A percentile compares a stretch with the other conserved stretches of the same genome.
phyloP scores from a whole-genome alignment of 2,113 vertebrate species.

The Microtus pennsylvanicus region DNA sequence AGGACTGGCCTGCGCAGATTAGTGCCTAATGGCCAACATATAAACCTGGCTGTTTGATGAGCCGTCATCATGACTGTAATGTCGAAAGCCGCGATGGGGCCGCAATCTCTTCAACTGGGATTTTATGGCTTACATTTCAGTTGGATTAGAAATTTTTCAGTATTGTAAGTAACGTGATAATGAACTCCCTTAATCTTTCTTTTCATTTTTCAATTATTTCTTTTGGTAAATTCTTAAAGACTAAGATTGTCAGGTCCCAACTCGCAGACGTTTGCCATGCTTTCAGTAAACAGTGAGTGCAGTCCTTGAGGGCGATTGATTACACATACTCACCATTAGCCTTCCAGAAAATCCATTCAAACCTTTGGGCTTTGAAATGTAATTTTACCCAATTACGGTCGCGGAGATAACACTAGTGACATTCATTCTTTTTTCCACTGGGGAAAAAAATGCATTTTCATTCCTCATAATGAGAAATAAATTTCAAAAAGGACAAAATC shows the following conservation, averaged over 20 bases:
- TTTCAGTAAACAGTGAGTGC: not conserved
- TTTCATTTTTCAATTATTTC: not conserved
- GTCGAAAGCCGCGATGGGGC: rapidly evolving
- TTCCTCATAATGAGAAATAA: not conserved
- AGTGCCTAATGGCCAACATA: rapidly evolving
- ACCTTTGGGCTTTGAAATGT: not conserved
- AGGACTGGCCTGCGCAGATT: rapidly evolving
- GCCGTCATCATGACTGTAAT: rapidly evolving
- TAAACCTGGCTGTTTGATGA: not conserved
- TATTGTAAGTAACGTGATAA: not conserved
- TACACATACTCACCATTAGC: not conserved
- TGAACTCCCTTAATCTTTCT: not conserved
- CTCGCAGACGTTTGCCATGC: not conserved
- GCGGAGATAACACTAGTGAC: not conserved
- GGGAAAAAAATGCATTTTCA: not conserved
- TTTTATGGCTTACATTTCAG: too few relatives aligned
- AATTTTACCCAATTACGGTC: not conserved
- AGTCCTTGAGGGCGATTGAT: not conserved
- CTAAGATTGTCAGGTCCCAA: not conserved
- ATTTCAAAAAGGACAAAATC: not conserved
- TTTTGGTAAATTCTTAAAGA: not conserved
- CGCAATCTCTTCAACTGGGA: rapidly evolving
- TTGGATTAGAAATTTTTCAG: not conserved
- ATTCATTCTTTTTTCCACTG: not conserved
- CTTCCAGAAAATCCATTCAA: constrained; percentile 9